Conservation (phyloP, 2,113 vertebrate species). For the Myrmophylax atrothorax region DNA sequence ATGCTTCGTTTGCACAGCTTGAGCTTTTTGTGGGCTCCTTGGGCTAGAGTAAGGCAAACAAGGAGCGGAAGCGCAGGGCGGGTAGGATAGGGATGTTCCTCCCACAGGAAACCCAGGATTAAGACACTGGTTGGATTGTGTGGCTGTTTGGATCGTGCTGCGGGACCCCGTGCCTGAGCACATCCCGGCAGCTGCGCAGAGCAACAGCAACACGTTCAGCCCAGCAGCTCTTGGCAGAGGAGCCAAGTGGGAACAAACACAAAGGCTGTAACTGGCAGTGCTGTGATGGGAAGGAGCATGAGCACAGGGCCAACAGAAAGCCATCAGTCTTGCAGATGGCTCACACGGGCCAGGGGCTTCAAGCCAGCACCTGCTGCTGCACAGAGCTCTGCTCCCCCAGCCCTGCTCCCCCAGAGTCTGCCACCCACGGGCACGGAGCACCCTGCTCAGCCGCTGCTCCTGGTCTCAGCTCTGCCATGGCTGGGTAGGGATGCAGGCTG, state of each 20-base stretch:
- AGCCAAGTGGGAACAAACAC: slow-evolving; percentile 32
- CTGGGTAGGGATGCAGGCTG: neutral
- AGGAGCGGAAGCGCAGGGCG: neutral
- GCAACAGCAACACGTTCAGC: neutral
- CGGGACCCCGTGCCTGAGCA: neutral
- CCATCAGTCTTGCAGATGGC: neutral
- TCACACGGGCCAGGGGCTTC: neutral
- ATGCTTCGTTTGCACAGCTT: accelerated
- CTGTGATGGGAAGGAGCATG: neutral
- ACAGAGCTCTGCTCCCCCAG: neutral
- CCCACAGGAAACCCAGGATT: slow-evolving; percentile 15
- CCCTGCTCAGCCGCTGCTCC: neutral
- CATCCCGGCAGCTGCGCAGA: neutral
- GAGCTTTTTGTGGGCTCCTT: neutral
- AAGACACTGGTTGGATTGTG: slow-evolving; percentile 19
- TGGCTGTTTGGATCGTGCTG: neutral
- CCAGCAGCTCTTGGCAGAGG: slow-evolving; percentile 20
- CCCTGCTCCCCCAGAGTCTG: neutral
- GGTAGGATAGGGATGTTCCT: neutral
- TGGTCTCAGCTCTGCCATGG: neutral
- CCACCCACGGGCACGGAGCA: accelerated
- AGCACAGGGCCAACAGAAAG: neutral
- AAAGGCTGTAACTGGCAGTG: neutral
- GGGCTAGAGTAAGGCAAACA: neutral
- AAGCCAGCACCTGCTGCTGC: neutral